Percentiles rank a stretch among this genome's conserved stretches.
phyloP scores from a whole-genome alignment of 2,888 invertebrate genomes.

The Hemithea aestivaria region DNA sequence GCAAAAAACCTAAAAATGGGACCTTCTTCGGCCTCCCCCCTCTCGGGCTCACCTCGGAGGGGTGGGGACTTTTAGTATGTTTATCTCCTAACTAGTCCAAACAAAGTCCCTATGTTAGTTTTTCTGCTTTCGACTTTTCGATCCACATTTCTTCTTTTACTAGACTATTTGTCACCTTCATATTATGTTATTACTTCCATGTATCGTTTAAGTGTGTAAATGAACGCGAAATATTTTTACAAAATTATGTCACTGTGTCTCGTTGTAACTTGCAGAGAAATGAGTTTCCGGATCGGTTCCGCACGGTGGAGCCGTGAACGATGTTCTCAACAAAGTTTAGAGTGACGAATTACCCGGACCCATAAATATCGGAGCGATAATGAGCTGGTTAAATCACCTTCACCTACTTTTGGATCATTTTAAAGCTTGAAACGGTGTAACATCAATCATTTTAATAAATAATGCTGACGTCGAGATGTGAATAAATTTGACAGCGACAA shows the following conservation, averaged over 20 bases:
- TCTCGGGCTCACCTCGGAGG: no score
- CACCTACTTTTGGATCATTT: conserved; percentile 2
- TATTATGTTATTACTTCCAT: no score
- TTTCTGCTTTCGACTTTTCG: no score
- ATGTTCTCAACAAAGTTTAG: conserved; percentile 39
- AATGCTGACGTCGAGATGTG: conserved; percentile 3
- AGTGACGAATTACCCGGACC: conserved; percentile 42
- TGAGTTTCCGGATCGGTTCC: conserved; percentile 47
- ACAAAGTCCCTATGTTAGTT: no score
- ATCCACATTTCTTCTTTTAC: no score
- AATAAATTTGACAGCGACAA: not conserved
- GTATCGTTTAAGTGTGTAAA: no score
- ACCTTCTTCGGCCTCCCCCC: no score
- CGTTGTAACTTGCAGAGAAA: conserved; percentile 37
- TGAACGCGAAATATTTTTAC: conserved; percentile 3
- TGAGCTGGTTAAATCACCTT: conserved; percentile 21
- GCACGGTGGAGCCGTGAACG: conserved; percentile 34
- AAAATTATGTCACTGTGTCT: conserved; percentile 5
- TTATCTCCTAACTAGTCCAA: no score
- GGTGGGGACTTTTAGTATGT: no score
- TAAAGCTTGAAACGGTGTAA: no score
- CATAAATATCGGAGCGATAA: conserved; percentile 35
- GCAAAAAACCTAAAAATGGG: no score
- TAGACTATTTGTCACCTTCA: no score
- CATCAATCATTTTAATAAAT: conserved; percentile 6